phyloP scores from a whole-genome alignment of 2,888 invertebrate species.

The Conus canariensis region DNA sequence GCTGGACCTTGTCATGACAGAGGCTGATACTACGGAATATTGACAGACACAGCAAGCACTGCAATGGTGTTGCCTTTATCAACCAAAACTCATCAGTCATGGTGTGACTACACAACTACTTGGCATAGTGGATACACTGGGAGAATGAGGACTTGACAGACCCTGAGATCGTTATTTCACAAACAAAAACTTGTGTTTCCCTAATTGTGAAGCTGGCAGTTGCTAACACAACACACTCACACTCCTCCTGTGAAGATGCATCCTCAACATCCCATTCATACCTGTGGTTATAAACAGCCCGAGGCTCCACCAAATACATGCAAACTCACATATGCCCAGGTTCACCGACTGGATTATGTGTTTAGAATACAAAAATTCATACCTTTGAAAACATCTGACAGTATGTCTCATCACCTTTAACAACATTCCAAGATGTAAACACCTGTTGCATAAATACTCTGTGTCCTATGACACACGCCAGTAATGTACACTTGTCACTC shows the following conservation, averaged over 20 bases:
- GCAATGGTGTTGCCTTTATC: neutral
- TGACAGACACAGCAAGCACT: too few relatives aligned
- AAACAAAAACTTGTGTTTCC: neutral
- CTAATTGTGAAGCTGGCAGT: neutral
- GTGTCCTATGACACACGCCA: neutral
- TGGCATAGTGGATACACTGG: neutral
- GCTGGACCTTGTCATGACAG: too few relatives aligned
- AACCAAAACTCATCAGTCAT: neutral
- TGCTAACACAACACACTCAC: neutral
- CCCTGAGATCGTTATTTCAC: constrained; percentile 9
- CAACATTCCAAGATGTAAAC: neutral
- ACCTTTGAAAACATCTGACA: neutral
- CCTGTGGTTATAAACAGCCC: neutral
- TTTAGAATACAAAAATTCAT: neutral
- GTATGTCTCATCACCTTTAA: neutral
- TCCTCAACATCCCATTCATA: neutral
- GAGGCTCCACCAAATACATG: neutral
- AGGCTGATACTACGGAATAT: too few relatives aligned
- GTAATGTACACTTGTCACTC: neutral
- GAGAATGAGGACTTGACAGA: neutral
- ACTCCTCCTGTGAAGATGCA: neutral
- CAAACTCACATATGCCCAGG: neutral
- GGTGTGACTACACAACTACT: neutral
- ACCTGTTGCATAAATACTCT: neutral
- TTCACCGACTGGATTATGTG: neutral